A percentile compares a stretch with the other conserved stretches of the same genome.
These are phyloP conservation scores for Leptoteleia sp. DNA, from an alignment of 1,140 invertebrate genomes.

Conservation along the genomic window DNA sequence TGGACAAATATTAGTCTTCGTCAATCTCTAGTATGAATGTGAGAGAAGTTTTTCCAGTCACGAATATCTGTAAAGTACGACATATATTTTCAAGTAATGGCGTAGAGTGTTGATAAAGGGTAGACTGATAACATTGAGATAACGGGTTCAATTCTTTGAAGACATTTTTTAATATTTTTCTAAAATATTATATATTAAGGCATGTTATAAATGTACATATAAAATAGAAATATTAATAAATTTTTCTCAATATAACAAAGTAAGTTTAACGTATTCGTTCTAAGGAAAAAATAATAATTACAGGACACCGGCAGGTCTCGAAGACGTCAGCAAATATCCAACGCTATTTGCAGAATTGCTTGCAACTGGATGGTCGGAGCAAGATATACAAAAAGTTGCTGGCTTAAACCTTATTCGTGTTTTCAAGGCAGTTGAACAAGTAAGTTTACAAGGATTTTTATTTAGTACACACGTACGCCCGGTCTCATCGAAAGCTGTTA, in stretches of 20 bases:
- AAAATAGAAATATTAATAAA: neutral
- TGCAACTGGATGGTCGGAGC: conserved; percentile 83
- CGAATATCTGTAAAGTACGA: too few relatives aligned
- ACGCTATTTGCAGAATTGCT: conserved; percentile 83
- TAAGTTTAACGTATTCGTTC: too few relatives aligned
- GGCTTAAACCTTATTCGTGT: conserved; percentile 87
- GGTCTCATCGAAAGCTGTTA: too few relatives aligned
- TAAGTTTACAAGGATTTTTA: conserved; percentile 73
- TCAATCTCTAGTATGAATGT: too few relatives aligned
- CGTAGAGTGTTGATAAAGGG: too few relatives aligned
- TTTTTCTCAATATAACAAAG: conserved; percentile 36
- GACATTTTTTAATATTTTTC: too few relatives aligned
- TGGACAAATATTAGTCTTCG: too few relatives aligned
- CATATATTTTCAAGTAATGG: too few relatives aligned
- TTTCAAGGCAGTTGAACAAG: conserved; percentile 85
- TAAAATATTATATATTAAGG: too few relatives aligned
- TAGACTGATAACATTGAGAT: too few relatives aligned
- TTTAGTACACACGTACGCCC: conserved; percentile 20
- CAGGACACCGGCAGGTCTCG: conserved; percentile 84
- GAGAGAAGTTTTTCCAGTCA: too few relatives aligned
- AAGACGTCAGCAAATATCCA: conserved; percentile 87
- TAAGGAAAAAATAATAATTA: conserved; percentile 62
- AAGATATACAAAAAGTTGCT: conserved; percentile 87
- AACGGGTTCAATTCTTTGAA: too few relatives aligned
- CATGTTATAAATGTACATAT: neutral